phyloP scores from a whole-genome alignment of 2,888 invertebrate genomes.

The Meiosimyza decipiens region DNA sequence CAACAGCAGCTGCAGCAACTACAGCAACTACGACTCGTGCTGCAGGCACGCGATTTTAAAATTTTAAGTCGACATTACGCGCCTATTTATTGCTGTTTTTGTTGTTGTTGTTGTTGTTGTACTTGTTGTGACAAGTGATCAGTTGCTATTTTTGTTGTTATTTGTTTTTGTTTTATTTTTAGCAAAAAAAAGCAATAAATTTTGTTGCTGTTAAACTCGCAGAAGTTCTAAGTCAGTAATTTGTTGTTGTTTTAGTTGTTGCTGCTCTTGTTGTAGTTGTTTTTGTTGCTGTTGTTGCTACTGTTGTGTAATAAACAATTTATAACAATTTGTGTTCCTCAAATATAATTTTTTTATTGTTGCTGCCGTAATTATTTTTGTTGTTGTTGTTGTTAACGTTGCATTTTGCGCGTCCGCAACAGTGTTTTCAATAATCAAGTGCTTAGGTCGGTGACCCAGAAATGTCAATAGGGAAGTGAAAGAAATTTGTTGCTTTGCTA shows the following conservation, averaged over 20 bases:
- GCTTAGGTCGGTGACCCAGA: conserved; percentile 65
- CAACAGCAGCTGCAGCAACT: not conserved
- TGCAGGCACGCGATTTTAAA: conserved; percentile 32
- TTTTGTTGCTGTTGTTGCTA: conserved; percentile 34
- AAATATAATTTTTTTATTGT: conserved; percentile 29
- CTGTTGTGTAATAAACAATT: conserved; percentile 59
- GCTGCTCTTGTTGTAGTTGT: conserved; percentile 15
- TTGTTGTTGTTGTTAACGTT: conserved; percentile 34
- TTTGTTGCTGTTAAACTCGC: conserved; percentile 2
- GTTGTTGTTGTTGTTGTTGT: conserved; percentile 3
- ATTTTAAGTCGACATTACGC: conserved; percentile 34
- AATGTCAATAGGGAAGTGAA: conserved; percentile 62
- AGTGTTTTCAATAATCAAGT: conserved; percentile 32
- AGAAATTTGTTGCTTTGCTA: not conserved
- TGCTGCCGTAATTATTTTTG: conserved; percentile 28
- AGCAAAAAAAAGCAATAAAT: conserved; percentile 39
- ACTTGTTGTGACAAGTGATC: conserved; percentile 21
- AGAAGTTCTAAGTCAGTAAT: not conserved
- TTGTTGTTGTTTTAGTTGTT: conserved; percentile 22
- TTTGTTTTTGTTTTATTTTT: conserved; percentile 27
- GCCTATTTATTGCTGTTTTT: conserved; percentile 35
- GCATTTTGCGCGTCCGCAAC: conserved; percentile 33
- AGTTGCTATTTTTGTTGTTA: conserved; percentile 10
- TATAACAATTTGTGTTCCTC: conserved; percentile 41
- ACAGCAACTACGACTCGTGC: conserved; percentile 18